These are phyloP conservation scores for Gymnocephalus cernua DNA, from an alignment of 2,113 vertebrate genomes.

Conservation along the genomic window DNA sequence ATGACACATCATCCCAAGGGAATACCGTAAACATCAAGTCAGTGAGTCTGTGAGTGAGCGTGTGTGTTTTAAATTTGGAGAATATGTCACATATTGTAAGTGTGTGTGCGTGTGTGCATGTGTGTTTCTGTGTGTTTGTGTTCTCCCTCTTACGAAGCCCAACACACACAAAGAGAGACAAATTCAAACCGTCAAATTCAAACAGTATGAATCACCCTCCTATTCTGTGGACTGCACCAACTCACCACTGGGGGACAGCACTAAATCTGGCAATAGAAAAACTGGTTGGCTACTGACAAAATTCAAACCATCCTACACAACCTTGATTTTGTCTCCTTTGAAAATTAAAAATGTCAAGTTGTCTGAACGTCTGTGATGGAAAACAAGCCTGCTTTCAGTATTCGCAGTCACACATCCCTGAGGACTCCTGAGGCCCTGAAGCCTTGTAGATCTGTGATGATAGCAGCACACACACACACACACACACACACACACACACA, in stretches of 20 bases:
- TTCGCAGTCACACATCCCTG: conserved; percentile 17
- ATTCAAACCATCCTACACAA: conserved; percentile 41
- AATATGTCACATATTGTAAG: conserved; percentile 26
- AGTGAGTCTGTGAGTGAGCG: conserved; percentile 33
- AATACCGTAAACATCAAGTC: conserved; percentile 42
- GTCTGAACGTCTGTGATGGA: conserved; percentile 30
- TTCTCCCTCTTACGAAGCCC: conserved; percentile 12
- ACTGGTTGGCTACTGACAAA: conserved; percentile 15
- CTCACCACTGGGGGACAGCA: conserved; percentile 61
- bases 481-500: neutral
- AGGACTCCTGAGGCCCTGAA: conserved; percentile 23
- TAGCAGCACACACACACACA: conserved; percentile 12
- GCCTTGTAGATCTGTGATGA: conserved; percentile 38
- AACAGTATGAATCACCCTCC: conserved; percentile 54
- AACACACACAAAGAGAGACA: neutral
- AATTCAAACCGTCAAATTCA: conserved; percentile 37
- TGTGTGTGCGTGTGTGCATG: conserved; percentile 4
- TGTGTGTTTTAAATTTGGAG: conserved; percentile 41
- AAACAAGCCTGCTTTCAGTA: conserved; percentile 13
- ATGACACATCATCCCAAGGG: conserved; percentile 69
- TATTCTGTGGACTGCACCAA: conserved; percentile 51
- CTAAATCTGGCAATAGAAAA: conserved; percentile 53
- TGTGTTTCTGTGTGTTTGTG: neutral
- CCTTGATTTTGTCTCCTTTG: conserved; percentile 22
- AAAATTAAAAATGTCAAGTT: conserved; percentile 49